phyloP scores from a whole-genome alignment of 2,888 invertebrate genomes.

The Dexiosoma caninum region DNA sequence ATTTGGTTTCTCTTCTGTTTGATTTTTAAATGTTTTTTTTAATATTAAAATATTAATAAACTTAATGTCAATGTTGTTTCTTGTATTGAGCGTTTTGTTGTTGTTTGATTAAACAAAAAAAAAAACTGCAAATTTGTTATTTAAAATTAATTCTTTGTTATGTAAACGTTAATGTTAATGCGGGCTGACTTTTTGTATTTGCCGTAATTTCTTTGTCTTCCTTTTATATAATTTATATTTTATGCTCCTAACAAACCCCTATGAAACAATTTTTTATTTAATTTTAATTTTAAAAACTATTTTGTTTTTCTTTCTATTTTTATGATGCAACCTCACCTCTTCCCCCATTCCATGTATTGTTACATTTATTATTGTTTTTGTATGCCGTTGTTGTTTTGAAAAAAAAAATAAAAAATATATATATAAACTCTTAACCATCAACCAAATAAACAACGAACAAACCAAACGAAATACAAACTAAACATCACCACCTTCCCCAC shows the following conservation, averaged over 20 bases:
- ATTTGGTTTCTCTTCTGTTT: constrained; percentile 73
- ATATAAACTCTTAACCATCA: constrained; percentile 49
- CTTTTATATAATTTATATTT: constrained; percentile 33
- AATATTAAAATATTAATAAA: constrained; percentile 47
- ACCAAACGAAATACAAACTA: constrained; percentile 37
- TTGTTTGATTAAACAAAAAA: constrained; percentile 54
- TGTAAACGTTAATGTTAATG: constrained; percentile 61
- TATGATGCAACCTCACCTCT: constrained; percentile 52
- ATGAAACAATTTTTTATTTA: constrained; percentile 16
- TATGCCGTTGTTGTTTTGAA: constrained; percentile 64
- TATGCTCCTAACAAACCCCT: neutral
- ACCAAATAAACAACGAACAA: constrained; percentile 28
- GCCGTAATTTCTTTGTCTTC: constrained; percentile 61
- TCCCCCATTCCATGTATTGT: constrained; percentile 56
- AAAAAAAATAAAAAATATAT: no score
- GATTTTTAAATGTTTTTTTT: constrained; percentile 64
- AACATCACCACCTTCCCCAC: neutral
- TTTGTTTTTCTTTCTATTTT: constrained; percentile 53
- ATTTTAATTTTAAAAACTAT: constrained; percentile 28
- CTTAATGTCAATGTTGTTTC: constrained; percentile 60
- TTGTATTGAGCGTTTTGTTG: constrained; percentile 60
- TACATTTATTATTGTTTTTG: constrained; percentile 59
- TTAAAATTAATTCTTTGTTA: constrained; percentile 50
- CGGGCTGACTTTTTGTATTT: constrained; percentile 65
- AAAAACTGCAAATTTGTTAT: constrained; percentile 46